Conservation (phyloP, 1,140 invertebrate species). For the Caerostris extrusa region DNA sequence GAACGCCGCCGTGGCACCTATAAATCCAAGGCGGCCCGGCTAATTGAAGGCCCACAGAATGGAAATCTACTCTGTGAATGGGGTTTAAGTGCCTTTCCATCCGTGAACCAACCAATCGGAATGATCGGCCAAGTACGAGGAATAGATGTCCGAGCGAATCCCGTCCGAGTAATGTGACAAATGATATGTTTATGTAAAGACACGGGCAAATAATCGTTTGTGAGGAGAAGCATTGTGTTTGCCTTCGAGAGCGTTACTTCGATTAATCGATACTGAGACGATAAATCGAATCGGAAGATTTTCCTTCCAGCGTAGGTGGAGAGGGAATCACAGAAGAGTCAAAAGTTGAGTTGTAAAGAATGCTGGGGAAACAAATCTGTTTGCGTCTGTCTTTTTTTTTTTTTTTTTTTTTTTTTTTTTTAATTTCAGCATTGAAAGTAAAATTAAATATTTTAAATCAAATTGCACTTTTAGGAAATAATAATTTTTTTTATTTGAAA, state of each 20-base stretch:
- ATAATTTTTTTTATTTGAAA: no score
- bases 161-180: constrained; percentile 34
- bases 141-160: background rate
- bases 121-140: background rate
- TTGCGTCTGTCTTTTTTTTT: no score
- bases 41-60: constrained; percentile 47
- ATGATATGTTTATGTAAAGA: constrained; percentile 43
- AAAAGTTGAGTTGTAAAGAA: no score
- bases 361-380: background rate
- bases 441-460: no score
- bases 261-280: constrained; percentile 7
- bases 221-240: constrained; percentile 32
- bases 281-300: background rate
- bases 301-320: background rate
- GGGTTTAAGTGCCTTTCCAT: constrained; percentile 46
- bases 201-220: constrained; percentile 20
- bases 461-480: no score
- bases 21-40: constrained; percentile 49
- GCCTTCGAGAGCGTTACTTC: constrained; percentile 20
- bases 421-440: no score
- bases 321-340: background rate
- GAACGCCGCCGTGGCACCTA: constrained; percentile 15
- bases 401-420: background rate
- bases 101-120: constrained; percentile 31
- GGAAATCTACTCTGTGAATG: constrained; percentile 50